Evolutionary conservation across 2,113 vertebrate genomes (phyloP), one percentile per base, ranked within the genome.

Genomic region (Tringa solitaria): DNA sequence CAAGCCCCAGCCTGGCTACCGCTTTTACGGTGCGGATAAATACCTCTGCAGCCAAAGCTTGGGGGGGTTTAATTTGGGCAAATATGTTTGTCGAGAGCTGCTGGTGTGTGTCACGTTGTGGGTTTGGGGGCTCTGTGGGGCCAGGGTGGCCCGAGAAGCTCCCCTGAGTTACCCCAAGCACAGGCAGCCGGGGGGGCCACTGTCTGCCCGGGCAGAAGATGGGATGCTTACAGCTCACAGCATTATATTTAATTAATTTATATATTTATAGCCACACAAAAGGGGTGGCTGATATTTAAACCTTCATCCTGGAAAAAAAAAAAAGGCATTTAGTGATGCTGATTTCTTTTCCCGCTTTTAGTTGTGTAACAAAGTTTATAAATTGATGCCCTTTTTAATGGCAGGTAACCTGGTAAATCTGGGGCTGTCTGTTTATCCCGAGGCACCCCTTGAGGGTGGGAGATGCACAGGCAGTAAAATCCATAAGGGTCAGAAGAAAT

Each of bases 71-170:
- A 5, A 45, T 45, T 17, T 45, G 43, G 43, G 43, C 43, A 45
- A 45, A 45, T 16, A 45, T 10, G 67, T 14, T 56, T 48, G 30
- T 63, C 22, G 1, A 1, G 7, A 32, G 50, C 50, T 45, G 57
- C 57, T 14, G n/a, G n/a, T 0, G 21, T 3, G 35, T 3, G 0
- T 10, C 1, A 12, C 9, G 15, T 9, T 2, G 27, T 0, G 23
- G 50, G 4, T 18, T 32, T 39, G 14, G 3, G 53, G 45, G 39
- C 43, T 50, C 54, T 22, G n/a, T 3, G 18, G 69, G 43, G 9
- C 30, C 57, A 12, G 60, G 6, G 10, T 10, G 35, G 35, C 8
- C 14, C 35, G 46, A 33, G 33, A 12, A 33, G 76, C 24, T 63
- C 54, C 10, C 15, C 51, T 7, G 43, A 6, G 48, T 14, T 21